phyloP scores from a whole-genome alignment of 2,797 vertebrate genomes.

The Eulemur mongoz region DNA sequence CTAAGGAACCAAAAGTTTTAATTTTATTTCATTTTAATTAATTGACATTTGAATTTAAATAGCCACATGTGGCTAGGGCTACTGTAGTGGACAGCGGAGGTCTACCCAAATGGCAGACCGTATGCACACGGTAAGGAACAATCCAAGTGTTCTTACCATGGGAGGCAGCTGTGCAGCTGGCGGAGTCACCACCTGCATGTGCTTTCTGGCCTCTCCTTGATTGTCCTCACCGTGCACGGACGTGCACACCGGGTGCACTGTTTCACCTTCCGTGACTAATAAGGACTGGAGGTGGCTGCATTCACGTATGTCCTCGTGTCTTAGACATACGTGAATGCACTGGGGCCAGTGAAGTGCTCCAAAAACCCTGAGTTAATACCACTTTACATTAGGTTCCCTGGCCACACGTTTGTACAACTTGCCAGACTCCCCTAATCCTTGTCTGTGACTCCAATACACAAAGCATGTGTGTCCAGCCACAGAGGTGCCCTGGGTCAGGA shows the following conservation, averaged over 20 bases:
- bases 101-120: background rate
- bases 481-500: background rate
- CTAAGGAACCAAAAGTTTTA: background rate
- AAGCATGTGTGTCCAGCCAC: background rate
- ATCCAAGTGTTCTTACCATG: too few species aligned
- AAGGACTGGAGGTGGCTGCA: background rate
- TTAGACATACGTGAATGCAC: background rate
- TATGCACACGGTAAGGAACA: background rate
- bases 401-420: too few species aligned
- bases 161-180: background rate
- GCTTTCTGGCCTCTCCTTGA: background rate
- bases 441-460: background rate
- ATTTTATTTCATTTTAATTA: background rate
- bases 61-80: background rate
- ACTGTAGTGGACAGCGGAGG: background rate
- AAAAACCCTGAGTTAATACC: background rate
- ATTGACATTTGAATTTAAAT: background rate
- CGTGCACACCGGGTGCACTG: accelerated
- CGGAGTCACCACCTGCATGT: accelerated
- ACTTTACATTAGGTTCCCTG: background rate
- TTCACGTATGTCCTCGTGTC: background rate
- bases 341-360: background rate
- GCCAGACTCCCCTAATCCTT: background rate
- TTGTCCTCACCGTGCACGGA: background rate
- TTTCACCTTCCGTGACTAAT: background rate